Conservation (phyloP, 2,888 invertebrate genomes). For the Diaprepes abbreviatus region DNA sequence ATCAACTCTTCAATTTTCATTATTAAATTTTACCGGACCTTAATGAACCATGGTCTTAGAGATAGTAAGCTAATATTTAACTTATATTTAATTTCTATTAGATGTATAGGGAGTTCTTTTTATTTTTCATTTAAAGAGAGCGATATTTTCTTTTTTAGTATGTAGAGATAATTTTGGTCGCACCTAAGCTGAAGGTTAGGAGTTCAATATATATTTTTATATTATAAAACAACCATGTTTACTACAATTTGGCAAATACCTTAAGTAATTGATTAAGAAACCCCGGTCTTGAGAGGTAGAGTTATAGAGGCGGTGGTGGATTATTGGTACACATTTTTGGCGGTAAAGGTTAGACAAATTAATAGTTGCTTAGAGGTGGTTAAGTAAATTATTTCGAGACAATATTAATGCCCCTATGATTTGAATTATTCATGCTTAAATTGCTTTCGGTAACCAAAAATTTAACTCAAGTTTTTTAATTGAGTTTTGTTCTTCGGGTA, state of each 20-base stretch:
- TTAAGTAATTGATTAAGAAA: not conserved
- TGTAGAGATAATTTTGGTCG: too few species aligned
- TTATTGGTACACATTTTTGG: not conserved
- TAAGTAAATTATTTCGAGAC: not conserved
- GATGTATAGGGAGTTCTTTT: too few species aligned
- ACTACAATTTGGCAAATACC: slow-evolving; percentile 24
- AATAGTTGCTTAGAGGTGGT: not conserved
- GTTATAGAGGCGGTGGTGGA: slow-evolving; percentile 22
- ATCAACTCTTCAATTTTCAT: too few species aligned
- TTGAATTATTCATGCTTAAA: not conserved
- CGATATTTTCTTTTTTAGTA: too few species aligned
- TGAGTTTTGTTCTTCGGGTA: not conserved
- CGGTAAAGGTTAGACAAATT: not conserved
- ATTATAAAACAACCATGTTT: slow-evolving; percentile 11
- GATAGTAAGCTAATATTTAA: too few species aligned
- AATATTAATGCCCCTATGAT: not conserved
- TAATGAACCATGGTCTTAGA: too few species aligned
- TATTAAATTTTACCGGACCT: too few species aligned
- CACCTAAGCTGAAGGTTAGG: too few species aligned
- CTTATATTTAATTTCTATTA: too few species aligned
- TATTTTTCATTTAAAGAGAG: too few species aligned
- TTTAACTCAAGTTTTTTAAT: not conserved
- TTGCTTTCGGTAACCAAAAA: not conserved
- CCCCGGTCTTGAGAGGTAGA: not conserved
- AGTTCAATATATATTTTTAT: too few species aligned